These are phyloP conservation scores for Sarcophaga variegata DNA, from an alignment of 2,888 invertebrate species.

Conservation along the genomic window DNA sequence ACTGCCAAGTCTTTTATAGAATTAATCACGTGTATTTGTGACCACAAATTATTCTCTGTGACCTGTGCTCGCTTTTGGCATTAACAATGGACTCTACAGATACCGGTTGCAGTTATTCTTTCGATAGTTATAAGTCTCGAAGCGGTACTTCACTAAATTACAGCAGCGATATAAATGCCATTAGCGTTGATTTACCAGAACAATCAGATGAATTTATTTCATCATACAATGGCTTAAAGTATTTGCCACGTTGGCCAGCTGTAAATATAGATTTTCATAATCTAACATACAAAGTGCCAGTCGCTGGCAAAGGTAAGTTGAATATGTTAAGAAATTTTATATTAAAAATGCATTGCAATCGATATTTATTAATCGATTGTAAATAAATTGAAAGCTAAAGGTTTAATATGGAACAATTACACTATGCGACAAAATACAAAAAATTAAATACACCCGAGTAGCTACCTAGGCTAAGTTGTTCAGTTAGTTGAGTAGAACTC, in stretches of 20 bases:
- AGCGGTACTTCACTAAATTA: conserved; percentile 75
- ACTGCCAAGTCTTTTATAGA: conserved; percentile 15
- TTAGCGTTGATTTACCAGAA: conserved; percentile 77
- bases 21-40: conserved; percentile 23
- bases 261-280: conserved; percentile 93
- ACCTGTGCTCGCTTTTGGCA: conserved; percentile 7
- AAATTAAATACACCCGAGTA: too few species aligned
- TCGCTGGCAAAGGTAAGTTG: conserved; percentile 84
- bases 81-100: conserved; percentile 69
- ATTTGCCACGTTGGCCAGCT: conserved; percentile 86
- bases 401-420: too few species aligned
- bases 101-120: conserved; percentile 72
- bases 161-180: conserved; percentile 79
- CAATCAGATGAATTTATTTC: conserved; percentile 85
- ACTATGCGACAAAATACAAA: too few species aligned
- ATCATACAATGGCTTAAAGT: conserved; percentile 83
- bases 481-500: too few species aligned
- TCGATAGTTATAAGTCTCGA: conserved; percentile 69
- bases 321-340: background rate
- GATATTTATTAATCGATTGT: background rate
- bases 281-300: conserved; percentile 90
- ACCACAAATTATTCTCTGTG: background rate
- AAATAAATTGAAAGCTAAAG: too few species aligned
- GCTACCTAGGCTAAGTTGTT: too few species aligned
- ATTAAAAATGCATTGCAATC: background rate